Evolutionary conservation across 2,113 vertebrate genomes (phyloP).

Genomic region (Proteles cristata): DNA sequence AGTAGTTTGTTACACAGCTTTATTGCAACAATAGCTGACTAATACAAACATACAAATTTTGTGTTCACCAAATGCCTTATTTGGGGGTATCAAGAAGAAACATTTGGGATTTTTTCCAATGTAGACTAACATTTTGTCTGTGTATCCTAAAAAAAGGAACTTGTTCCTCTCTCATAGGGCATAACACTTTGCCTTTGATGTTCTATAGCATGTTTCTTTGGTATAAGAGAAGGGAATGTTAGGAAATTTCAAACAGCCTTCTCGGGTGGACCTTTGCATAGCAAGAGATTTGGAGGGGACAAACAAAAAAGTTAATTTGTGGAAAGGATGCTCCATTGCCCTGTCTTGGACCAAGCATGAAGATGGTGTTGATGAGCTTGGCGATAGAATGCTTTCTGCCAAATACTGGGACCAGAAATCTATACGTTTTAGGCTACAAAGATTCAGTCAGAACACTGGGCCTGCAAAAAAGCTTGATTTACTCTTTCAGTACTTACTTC

Average conservation of each 20-base stretch:
- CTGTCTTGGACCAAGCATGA: neutral
- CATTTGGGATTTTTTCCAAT: neutral
- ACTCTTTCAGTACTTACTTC: neutral
- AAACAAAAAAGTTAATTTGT: neutral
- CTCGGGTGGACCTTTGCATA: neutral
- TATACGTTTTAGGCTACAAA: neutral
- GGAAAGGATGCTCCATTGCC: neutral
- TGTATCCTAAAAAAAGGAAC: neutral
- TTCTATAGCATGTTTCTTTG: neutral
- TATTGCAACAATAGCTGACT: neutral
- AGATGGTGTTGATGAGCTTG: neutral
- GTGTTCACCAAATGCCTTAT: neutral
- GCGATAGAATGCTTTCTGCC: neutral
- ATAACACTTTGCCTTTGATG: neutral
- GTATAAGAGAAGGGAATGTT: neutral
- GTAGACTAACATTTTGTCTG: neutral
- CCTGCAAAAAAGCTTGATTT: neutral
- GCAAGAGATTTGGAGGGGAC: neutral
- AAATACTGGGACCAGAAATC: neutral
- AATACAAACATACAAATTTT: neutral
- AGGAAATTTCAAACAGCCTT: neutral
- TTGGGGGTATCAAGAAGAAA: neutral
- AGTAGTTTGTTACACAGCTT: neutral
- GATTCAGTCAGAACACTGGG: neutral
- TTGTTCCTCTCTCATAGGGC: neutral